Conservation (phyloP, 2,113 vertebrate species). For the Mystacornis crossleyi region DNA sequence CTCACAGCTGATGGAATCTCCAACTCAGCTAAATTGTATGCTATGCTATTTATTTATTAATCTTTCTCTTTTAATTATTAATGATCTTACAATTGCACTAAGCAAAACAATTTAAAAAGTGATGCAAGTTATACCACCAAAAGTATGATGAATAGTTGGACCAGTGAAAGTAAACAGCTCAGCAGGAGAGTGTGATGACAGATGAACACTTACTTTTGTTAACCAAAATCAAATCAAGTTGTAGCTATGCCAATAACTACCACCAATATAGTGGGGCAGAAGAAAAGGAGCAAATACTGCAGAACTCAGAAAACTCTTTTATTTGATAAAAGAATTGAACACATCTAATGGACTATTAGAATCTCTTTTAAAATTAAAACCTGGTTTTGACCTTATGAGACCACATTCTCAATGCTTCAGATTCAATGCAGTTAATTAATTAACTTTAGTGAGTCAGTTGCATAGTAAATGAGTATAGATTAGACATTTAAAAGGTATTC, state of each 20-base stretch:
- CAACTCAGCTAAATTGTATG: not conserved
- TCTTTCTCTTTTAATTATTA: slow-evolving; percentile 30
- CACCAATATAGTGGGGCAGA: not conserved
- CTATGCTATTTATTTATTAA: slow-evolving; percentile 43
- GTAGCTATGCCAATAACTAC: not conserved
- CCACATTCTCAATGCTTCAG: not conserved
- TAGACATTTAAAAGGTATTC: not conserved
- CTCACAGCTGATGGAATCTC: slow-evolving; percentile 8
- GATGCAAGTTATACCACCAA: not conserved
- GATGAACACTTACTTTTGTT: not conserved
- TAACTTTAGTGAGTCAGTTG: not conserved
- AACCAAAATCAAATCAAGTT: not conserved
- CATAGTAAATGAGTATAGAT: slow-evolving; percentile 20
- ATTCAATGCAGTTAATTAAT: slow-evolving; percentile 30
- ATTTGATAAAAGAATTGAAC: not conserved
- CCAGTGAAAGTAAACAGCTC: not conserved
- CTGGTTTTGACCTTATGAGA: not conserved
- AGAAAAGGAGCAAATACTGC: not conserved
- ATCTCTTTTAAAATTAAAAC: not conserved
- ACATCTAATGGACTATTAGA: not conserved
- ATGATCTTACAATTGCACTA: not conserved
- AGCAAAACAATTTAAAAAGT: slow-evolving; percentile 19
- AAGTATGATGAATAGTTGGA: not conserved
- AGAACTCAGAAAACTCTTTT: not conserved
- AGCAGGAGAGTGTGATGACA: not conserved